These are phyloP conservation scores for Pseudomyrmex pallidus DNA, from an alignment of 1,140 invertebrate species.

Conservation along the genomic window DNA sequence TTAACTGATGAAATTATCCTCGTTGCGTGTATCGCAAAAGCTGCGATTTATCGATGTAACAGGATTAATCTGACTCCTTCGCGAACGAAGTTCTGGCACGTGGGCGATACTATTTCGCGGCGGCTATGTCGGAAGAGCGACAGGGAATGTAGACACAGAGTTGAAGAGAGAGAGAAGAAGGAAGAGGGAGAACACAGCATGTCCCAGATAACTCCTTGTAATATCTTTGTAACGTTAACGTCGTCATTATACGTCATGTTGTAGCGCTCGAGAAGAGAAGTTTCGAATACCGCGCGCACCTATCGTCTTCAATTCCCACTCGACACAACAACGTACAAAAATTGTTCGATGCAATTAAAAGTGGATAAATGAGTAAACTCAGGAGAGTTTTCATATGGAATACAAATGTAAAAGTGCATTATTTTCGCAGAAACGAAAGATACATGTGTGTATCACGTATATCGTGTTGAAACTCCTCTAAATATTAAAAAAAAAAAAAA, in stretches of 20 bases:
- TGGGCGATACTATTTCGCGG: constrained; percentile 47
- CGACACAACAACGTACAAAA: not conserved
- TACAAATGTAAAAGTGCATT: no score
- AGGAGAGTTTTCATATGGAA: no score
- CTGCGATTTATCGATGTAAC: constrained; percentile 22
- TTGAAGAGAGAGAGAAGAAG: not conserved
- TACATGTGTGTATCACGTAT: no score
- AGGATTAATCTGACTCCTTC: constrained; percentile 17
- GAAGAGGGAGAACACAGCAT: constrained; percentile 9
- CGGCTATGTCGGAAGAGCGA: constrained; percentile 44
- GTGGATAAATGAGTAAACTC: not conserved
- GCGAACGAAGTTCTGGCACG: constrained; percentile 56
- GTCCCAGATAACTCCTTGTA: constrained; percentile 52
- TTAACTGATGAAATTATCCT: constrained; percentile 25
- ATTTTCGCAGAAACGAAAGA: no score
- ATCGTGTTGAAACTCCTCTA: no score
- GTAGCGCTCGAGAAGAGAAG: not conserved
- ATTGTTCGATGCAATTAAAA: not conserved
- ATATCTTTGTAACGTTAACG: constrained; percentile 52
- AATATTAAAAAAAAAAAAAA: no score
- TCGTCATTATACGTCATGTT: constrained; percentile 29
- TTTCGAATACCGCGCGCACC: constrained; percentile 12
- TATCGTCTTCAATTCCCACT: constrained; percentile 11
- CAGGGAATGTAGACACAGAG: constrained; percentile 47
- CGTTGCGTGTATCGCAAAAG: constrained; percentile 5